Base-by-base conservation (phyloP, 2,888 invertebrate species). In the Cetonia aurata region DNA sequence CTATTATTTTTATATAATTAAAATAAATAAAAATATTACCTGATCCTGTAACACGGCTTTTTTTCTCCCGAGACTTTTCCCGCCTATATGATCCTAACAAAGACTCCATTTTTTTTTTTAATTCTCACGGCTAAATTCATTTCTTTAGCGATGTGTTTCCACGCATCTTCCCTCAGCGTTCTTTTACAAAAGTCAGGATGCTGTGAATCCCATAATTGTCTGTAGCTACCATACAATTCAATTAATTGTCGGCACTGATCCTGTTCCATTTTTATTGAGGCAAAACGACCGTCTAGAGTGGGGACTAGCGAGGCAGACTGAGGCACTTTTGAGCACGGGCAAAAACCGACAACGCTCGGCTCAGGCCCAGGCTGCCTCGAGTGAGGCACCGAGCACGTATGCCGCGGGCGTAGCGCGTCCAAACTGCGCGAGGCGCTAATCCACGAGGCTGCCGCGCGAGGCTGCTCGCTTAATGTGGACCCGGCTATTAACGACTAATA, bases 11-110 rank as follows among this genome's bases (percentile, higher is more conserved):
- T 46, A 46, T 46, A 46, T 46, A 3, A 46, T 46, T n/a, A 15
- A 46, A 46, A 46, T 46, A 13, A 46, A 46, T 46, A 46, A 46
- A 46, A 13, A 46, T 46, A 46, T 46, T 46, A 46, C 48, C 48
- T 13, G 48, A 46, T 3, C 48, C 6, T 15, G 48, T 46, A 13
- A 46, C 15, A n/a, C 3, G 15, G 13, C 13, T 13, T 15, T 46
- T 46, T 46, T 46, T 46, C 6, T 13, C 48, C 4, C 48, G 3
- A 1, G 48, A 46, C 3, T 3, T 4, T 46, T 46, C 15, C 48
- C 15, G 48, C 4, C 25, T 25, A 25, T 25, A 25, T 25, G 25
- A 25, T 25, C 25, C 25, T 25, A 25, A 25, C 25, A 25, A 25
- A 25, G 25, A 25, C 25, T 25, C 25, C 48, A 46, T 46, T n/a